A percentile compares a stretch with the other conserved stretches of the same genome.
Evolutionary conservation across 2,113 vertebrate genomes (phyloP).

Genomic region (Epinephelus moara): DNA sequence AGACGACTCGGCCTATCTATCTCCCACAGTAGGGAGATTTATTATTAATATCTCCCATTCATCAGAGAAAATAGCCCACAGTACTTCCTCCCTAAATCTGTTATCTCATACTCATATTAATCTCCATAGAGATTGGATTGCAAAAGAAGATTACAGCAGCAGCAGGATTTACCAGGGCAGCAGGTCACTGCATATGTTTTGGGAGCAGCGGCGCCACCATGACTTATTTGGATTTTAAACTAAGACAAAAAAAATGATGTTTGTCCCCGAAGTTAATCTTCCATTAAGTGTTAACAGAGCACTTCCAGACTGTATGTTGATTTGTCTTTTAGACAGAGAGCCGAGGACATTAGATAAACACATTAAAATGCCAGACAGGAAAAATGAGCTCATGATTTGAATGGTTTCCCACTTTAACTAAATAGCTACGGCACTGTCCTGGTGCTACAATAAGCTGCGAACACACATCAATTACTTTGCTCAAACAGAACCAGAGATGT

Average conservation of each 20-base stretch:
- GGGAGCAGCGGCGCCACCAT: neutral
- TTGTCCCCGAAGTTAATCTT: conserved; percentile 11
- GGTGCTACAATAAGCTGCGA: conserved; percentile 30
- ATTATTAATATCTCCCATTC: conserved; percentile 48
- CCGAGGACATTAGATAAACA: conserved; percentile 20
- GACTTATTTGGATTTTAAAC: conserved; percentile 17
- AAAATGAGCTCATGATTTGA: neutral
- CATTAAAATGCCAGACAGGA: conserved; percentile 6
- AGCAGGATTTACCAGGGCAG: conserved; percentile 57
- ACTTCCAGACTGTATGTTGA: neutral
- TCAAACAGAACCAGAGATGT: conserved; percentile 42
- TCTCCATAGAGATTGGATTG: conserved; percentile 57
- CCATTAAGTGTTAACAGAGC: conserved; percentile 25
- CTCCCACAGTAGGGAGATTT: neutral
- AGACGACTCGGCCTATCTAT: conserved; percentile 15
- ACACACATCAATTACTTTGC: conserved; percentile 53
- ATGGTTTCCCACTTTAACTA: neutral
- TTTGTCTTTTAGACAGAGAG: conserved; percentile 8
- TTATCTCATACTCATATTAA: conserved; percentile 59
- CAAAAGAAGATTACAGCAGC: conserved; percentile 65
- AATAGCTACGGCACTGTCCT: conserved; percentile 8
- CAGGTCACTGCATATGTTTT: conserved; percentile 45
- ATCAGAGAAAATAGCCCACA: conserved; percentile 37
- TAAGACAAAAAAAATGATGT: neutral
- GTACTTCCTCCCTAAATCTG: conserved; percentile 46